phyloP scores from a whole-genome alignment of 2,113 vertebrate species.

The Callithrix jacchus region DNA sequence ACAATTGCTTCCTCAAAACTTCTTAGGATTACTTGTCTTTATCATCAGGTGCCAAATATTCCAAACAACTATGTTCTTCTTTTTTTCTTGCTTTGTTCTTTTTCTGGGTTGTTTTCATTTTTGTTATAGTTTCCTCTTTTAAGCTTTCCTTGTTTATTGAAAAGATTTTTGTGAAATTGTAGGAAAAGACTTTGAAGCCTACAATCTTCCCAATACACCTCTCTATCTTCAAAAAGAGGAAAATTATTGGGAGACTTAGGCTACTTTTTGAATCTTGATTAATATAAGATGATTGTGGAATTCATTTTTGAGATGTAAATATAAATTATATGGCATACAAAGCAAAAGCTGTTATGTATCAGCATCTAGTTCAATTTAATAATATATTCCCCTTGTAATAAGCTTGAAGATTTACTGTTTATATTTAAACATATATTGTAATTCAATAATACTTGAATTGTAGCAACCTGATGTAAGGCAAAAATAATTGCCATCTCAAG shows the following conservation, averaged over 20 bases:
- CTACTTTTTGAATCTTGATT: background rate
- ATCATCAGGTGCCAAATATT: constrained; percentile 43
- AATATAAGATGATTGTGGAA: constrained; percentile 29
- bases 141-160: background rate
- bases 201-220: background rate
- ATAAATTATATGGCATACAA: constrained; percentile 32
- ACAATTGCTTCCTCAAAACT: constrained; percentile 57
- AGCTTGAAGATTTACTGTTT: constrained; percentile 66
- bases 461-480: constrained; percentile 53
- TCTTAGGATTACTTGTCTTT: constrained; percentile 16
- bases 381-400: constrained; percentile 56
- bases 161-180: background rate
- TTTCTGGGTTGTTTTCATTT: background rate
- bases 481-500: constrained; percentile 57
- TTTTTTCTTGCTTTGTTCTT: background rate
- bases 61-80: background rate
- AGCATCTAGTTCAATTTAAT: constrained; percentile 31
- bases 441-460: constrained; percentile 57
- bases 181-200: background rate
- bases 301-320: constrained; percentile 38
- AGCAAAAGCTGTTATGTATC: constrained; percentile 28
- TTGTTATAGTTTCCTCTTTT: background rate
- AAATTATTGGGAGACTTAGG: background rate
- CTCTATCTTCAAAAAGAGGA: background rate
- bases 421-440: constrained; percentile 68